Evolutionary conservation across 2,113 vertebrate species (phyloP).

Genomic region (Dunckerocampus dactyliophorus): DNA sequence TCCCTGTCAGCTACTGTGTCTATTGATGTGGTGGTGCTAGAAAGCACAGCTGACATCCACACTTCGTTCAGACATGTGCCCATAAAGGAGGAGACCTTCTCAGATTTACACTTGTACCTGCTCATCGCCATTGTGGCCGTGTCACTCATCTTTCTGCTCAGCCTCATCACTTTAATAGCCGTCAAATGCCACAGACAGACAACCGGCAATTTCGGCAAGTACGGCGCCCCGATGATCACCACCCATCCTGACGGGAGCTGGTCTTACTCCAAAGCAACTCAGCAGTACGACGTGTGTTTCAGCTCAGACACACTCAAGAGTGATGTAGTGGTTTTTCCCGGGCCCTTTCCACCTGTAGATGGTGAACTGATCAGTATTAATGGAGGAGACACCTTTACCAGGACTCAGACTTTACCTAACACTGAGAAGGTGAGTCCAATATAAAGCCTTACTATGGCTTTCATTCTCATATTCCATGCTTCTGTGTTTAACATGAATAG

Average conservation of each 20-base stretch:
- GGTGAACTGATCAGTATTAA: constrained; percentile 58
- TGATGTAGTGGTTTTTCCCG: constrained; percentile 33
- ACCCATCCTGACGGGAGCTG: constrained; percentile 6
- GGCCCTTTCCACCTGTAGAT: constrained; percentile 39
- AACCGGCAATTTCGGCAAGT: not conserved
- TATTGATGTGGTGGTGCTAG: constrained; percentile 5
- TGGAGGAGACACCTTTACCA: constrained; percentile 48
- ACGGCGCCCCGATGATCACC: constrained; percentile 2
- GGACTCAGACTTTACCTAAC: constrained; percentile 65
- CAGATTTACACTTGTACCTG: not conserved
- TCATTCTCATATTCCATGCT: not conserved
- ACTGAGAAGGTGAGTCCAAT: constrained; percentile 17
- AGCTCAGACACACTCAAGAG: constrained; percentile 6
- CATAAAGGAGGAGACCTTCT: constrained; percentile 5
- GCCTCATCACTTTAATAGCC: not conserved
- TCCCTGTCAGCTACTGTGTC: constrained; percentile 4
- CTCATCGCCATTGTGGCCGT: constrained; percentile 4
- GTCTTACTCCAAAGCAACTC: constrained; percentile 6
- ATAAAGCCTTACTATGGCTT: not conserved
- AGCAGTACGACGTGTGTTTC: constrained; percentile 7
- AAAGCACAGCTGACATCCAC: constrained; percentile 3
- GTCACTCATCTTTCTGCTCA: constrained; percentile 1
- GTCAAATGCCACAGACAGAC: constrained; percentile 3
- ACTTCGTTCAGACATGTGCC: constrained; percentile 4
- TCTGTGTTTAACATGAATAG: too few species aligned